Base-by-base conservation (phyloP, 1,140 invertebrate genomes). In the Drosophila sucinea region DNA sequence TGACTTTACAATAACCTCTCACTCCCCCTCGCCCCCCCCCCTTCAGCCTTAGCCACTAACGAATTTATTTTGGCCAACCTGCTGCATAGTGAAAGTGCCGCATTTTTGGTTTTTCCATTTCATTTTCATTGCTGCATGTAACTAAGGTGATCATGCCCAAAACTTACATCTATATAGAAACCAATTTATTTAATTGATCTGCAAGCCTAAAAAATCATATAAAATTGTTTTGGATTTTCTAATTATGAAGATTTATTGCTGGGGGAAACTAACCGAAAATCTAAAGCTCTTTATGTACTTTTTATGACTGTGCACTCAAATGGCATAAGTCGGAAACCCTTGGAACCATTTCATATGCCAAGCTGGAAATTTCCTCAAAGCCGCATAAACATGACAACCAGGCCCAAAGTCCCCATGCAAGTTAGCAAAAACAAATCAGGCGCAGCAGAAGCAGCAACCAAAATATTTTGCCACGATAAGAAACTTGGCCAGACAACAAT, bases 381-480 rank as follows among this genome's bases (percentile, higher is more conserved):
- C 30, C 56, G 11, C 32, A 58, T 58, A 58, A 58, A 58, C 32
- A 58, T 23, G 56, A 23, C 56, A 58, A 51, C 44, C 17, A 35
- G 56, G 32, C 56, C 32, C 17, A 32, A 58, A 58, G 30, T 58
- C 56, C 56, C 56, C 56, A 32, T 35, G 33, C 32, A 58, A 58
- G 30, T 58, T 35, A 58, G 56, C 44, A 51, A 58, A 58, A 58
- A 73, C 75, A 74, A 77, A 77, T 74, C 71, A 77, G 67, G 71
- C 65, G 66, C 47, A 61, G 57, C 60, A 38, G 40, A 54, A 33
- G 40, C 23, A 57, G 33, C 55, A 69, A 61, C 32, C 11, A 69
- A 65, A 77, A 57, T 57, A 77, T 73, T 68, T 73, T 35, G 32
- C 29, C 56, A 35, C 56, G 67, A 77, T 77, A 77, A 77, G 75